Percentiles rank a stretch among this genome's conserved stretches.
These are phyloP conservation scores for Mythimna vitellina DNA, from an alignment of 2,888 invertebrate genomes.

Conservation along the genomic window DNA sequence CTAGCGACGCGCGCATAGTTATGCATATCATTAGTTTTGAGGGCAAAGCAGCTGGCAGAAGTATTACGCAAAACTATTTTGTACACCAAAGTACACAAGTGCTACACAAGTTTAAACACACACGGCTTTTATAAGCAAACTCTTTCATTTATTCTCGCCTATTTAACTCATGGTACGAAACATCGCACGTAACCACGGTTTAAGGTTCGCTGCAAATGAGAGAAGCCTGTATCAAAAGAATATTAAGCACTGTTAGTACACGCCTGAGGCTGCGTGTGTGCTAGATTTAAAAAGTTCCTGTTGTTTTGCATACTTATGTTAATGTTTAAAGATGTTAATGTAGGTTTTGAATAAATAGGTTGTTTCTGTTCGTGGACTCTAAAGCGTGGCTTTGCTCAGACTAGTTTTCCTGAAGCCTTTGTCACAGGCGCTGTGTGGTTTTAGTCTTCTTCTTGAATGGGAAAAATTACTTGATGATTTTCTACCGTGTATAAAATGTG, in stretches of 20 bases:
- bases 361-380: no score
- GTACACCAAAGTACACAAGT: not conserved
- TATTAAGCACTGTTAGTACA: constrained; percentile 33
- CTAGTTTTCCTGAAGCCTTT: no score
- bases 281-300: constrained; percentile 5
- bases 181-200: constrained; percentile 21
- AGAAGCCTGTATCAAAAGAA: constrained; percentile 53
- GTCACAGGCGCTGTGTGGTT: no score
- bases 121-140: constrained; percentile 32
- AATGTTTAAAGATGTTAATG: constrained; percentile 1
- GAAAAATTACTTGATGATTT: no score
- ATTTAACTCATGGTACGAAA: constrained; percentile 41
- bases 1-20: no score
- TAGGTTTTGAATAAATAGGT: no score
- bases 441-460: no score
- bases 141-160: constrained; percentile 52
- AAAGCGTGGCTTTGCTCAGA: no score
- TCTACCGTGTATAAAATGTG: no score
- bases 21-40: no score
- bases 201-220: constrained; percentile 43
- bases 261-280: not conserved
- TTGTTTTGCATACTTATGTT: constrained; percentile 25
- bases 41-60: no score
- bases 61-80: not conserved
- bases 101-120: not conserved